These are phyloP conservation scores for Zingel zingel DNA, from an alignment of 2,113 vertebrate genomes.

Conservation along the genomic window DNA sequence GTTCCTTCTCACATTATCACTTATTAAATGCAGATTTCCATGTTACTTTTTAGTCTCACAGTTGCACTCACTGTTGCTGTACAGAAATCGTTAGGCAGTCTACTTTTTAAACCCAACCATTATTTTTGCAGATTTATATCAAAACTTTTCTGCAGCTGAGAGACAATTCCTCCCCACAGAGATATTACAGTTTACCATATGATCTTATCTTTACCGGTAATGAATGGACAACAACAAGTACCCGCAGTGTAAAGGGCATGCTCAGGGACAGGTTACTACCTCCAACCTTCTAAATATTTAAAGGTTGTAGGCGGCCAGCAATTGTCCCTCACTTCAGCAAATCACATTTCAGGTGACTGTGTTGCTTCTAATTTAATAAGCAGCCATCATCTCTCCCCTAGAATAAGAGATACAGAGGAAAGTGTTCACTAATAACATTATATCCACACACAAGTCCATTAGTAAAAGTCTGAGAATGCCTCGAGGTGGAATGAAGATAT, in stretches of 20 bases:
- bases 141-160: not conserved
- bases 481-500: constrained; percentile 10
- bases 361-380: constrained; percentile 29
- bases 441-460: constrained; percentile 30
- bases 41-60: not conserved
- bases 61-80: not conserved
- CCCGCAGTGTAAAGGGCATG: not conserved
- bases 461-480: constrained; percentile 25
- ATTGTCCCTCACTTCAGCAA: constrained; percentile 13
- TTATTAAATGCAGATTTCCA: not conserved
- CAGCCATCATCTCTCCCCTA: not conserved
- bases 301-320: constrained; percentile 18
- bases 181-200: constrained; percentile 18
- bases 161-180: not conserved
- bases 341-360: constrained; percentile 35
- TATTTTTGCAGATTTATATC: not conserved
- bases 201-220: constrained; percentile 3
- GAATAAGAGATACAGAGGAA: constrained; percentile 11
- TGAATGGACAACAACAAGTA: constrained; percentile 5
- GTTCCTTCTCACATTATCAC: not conserved
- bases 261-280: not conserved
- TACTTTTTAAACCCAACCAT: not conserved
- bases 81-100: not conserved
- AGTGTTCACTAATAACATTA: constrained; percentile 34
- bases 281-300: constrained; percentile 42